Base-by-base conservation (phyloP, 2,888 invertebrate genomes). In the Microchrysa polita region DNA sequence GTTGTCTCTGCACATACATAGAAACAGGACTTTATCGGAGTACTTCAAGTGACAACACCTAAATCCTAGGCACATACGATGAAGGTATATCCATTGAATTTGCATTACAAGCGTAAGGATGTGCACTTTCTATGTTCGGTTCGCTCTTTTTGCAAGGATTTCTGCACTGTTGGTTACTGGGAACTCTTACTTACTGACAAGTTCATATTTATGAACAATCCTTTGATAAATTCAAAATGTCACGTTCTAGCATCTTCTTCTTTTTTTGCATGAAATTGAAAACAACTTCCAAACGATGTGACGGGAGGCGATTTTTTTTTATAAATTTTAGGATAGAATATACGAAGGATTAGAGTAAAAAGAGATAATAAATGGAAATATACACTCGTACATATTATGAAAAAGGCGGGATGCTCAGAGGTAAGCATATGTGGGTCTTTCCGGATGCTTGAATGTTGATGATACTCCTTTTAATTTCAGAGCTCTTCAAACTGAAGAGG, bases 191-290 rank as follows among this genome's bases (percentile, higher is more conserved):
- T 34, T 34, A 55, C 20, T 55, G 20, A n/a, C 55, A 55, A 20
- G 5, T 55, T 55, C 55, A 55, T 55, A 55, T 55, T 55, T 55
- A 55, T 55, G 55, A 55, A 55, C 55, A 55, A 55, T 22, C 20
- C 55, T 55, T 55, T 55, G 55, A 55, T 55, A 55, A 55, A 55
- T 55, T 55, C 20, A 55, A 55, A 18, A 20, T 55, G 55, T 1
- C 55, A 20, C 22, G 55, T 55, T 55, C 20, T 5, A 7, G 55
- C 18, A 20, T 16, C 7, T 22, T n/a, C n/a, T n/a, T 18, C 4
- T 55, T 20, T 20, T 55, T 34, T 7, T 55, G 5, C 14, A 16
- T 55, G 10, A 18, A 55, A 55, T 55, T 22, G 55, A 20, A 16
- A 55, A 20, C 10, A 55, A n/a, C 55, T 55, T 48, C 14, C 2